A percentile compares a stretch with the other conserved stretches of the same genome.
Conservation (phyloP, 2,888 invertebrate genomes). For the Odontocolon sp. region DNA sequence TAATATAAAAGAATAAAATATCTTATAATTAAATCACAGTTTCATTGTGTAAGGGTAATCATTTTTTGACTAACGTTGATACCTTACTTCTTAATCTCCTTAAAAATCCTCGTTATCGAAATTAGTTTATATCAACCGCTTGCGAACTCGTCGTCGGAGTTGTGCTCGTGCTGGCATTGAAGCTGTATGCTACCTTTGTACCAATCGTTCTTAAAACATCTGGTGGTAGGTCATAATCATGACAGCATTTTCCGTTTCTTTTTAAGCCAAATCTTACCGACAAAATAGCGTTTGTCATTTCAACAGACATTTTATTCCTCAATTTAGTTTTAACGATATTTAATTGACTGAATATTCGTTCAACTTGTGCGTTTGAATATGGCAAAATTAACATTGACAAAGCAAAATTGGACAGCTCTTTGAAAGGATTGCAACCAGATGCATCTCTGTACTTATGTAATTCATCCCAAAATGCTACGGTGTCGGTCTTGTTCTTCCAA, state of each 20-base stretch:
- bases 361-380: conserved; percentile 62
- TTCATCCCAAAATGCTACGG: conserved; percentile 52
- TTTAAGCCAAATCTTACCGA: conserved; percentile 47
- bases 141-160: not conserved
- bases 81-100: too few species aligned
- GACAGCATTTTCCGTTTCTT: conserved; percentile 43
- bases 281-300: conserved; percentile 49
- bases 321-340: conserved; percentile 59
- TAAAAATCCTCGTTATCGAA: too few species aligned
- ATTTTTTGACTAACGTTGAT: too few species aligned
- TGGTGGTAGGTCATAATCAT: conserved; percentile 42
- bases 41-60: too few species aligned
- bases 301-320: conserved; percentile 47
- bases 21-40: too few species aligned
- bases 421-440: conserved; percentile 50
- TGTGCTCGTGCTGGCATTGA: too few species aligned
- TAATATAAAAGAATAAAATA: too few species aligned
- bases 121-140: too few species aligned
- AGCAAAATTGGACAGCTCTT: conserved; percentile 53
- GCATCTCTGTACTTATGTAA: conserved; percentile 54
- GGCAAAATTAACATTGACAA: conserved; percentile 56
- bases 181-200: conserved; percentile 31
- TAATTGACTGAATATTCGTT: conserved; percentile 62
- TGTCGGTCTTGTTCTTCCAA: conserved; percentile 51
- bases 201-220: conserved; percentile 34